Base-by-base conservation (phyloP, 2,888 invertebrate genomes). In the Lasius platythorax region DNA sequence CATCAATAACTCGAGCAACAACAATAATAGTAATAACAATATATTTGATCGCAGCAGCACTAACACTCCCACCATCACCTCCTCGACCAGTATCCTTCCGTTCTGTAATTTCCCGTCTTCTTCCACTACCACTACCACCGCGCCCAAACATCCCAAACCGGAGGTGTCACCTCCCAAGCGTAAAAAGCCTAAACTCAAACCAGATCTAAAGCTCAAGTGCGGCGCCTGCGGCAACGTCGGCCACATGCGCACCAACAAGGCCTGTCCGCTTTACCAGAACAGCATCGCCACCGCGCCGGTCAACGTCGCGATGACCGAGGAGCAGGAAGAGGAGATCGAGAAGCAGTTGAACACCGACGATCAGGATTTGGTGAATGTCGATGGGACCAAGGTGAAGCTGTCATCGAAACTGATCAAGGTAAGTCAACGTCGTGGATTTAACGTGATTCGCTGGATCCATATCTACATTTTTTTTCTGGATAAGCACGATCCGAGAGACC, bases 161-260 rank as follows among this genome's bases (percentile, higher is more conserved):
- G 92, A 93, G n/a, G 66, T 91, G 15, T 94, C 97, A 43, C 97
- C 97, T 0, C 96, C 95, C 11, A 96, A 96, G 91, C 96, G 98
- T 82, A 97, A 98, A 91, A 98, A 98, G 91, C 97, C 98, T 87
- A 98, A 98, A 95, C 95, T 98, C 74, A 98, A 98, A 93, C 98
- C 98, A 11, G 98, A 98, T 95, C 96, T 98, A 75, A 98, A 98
- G 96, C 96, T 99, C 85, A 97, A 99, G 96, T 99, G 99, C 95
- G 99, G 99, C 12, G 99, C 99, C 11, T 99, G 99, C 95, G 99
- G 99, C 11, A 98, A 97, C 94, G 97, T 97, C 8, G 97, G 97
- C 0, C 97, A 97, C 92, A 97, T 97, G 97, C 95, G 99, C 79
- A 99, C 99, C 0, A 99, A 99, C 95, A 99, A 99, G 94, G 98